Evolutionary conservation across 2,888 invertebrate species (phyloP), one percentile per base, ranked within the genome.

Genomic region (Eupithecia inturbata): DNA sequence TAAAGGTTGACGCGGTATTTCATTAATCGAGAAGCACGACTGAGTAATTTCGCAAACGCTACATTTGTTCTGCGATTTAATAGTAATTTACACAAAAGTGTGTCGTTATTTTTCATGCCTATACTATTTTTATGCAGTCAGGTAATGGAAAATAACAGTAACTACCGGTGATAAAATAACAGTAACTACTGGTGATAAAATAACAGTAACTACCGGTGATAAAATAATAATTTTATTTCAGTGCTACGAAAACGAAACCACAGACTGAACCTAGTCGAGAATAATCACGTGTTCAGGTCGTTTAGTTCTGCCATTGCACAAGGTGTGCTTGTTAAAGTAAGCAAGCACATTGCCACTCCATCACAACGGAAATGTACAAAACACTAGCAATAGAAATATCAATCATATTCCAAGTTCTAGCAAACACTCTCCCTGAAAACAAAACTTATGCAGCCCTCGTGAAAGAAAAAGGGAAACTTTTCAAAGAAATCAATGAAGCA

Each of bases 401-500:
- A n/a, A 16, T 75, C 49, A 39, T 73, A 49, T 5, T 73, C 12
- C 53, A 71, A 63, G 41, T 76, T 41, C 22, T 72, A 14, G 45
- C 26, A 0, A 19, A 57, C 33, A 19, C 49, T 39, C 53, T 28
- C n/a, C 67, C 67, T n/a, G 70, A 73, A 41, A 76, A 64, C 19
- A 77, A 73, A 67, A 72, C 80, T 5, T 74, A 81, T n/a, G 76
- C 81, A 73, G 77, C 78, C 14, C 76, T 90, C 33, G 84, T 89
- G 75, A 82, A 80, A 67, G 78, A 87, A 39, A 89, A 86, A 75
- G 71, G 71, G 41, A 78, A 85, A 22, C 69, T 91, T 4, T 82
- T 79, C 16, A 79, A 77, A 60, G 72, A 88, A 82, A 87, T 91
- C 3, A 84, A 87, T 31, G 45, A 68, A 16, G 88, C 88, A 0